Conservation (phyloP, 92 coral and sea anemone species). For the Plumapathes pennacea region DNA sequence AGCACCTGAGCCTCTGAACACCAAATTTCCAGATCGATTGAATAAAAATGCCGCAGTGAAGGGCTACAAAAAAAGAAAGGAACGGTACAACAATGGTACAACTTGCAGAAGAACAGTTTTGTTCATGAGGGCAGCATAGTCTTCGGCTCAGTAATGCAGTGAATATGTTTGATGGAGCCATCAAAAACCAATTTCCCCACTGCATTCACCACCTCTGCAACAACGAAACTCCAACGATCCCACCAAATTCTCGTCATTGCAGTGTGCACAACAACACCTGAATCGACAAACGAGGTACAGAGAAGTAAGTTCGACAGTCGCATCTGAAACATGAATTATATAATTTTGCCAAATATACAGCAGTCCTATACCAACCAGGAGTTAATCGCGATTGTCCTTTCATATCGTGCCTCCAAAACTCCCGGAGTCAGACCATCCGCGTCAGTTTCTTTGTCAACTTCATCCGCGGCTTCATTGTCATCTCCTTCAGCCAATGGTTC, state of each 20-base stretch:
- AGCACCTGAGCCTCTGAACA: constrained; percentile 11
- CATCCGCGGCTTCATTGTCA: neutral
- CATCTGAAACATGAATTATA: too few relatives aligned
- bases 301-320: neutral
- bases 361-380: neutral
- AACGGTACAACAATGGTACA: too few relatives aligned
- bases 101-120: too few relatives aligned
- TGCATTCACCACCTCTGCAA: constrained; percentile 22
- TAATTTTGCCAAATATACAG: too few relatives aligned
- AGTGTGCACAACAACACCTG: constrained; percentile 23
- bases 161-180: too few relatives aligned
- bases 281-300: too few relatives aligned
- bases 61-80: neutral
- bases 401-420: constrained; percentile 2
- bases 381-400: neutral
- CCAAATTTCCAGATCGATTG: constrained; percentile 3
- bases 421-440: constrained; percentile 1
- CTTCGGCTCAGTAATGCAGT: too few relatives aligned
- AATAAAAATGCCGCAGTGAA: constrained; percentile 5
- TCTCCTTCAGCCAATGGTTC: constrained; percentile 13
- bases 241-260: constrained; percentile 5
- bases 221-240: constrained; percentile 29
- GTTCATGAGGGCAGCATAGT: too few relatives aligned
- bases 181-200: neutral
- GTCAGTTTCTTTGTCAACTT: constrained; percentile 1